A percentile compares a stretch with the other conserved stretches of the same genome.
These are phyloP conservation scores for Lordiphosa stackelbergi DNA, from an alignment of 1,140 invertebrate genomes.

Conservation along the genomic window DNA sequence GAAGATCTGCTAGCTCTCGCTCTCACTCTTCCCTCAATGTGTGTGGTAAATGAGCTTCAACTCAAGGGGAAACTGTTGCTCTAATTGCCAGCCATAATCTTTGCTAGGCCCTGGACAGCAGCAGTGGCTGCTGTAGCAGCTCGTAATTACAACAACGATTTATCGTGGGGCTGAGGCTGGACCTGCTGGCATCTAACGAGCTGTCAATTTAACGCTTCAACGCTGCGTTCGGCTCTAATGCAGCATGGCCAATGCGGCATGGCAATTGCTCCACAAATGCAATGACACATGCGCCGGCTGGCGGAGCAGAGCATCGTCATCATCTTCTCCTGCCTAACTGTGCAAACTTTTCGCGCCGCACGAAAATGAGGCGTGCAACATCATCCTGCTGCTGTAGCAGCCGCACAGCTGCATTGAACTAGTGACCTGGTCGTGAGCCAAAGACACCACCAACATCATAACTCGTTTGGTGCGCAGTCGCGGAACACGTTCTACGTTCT, in stretches of 20 bases:
- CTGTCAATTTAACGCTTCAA: conserved; percentile 75
- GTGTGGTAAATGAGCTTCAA: conserved; percentile 67
- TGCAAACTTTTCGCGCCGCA: conserved; percentile 68
- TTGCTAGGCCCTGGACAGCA: conserved; percentile 35
- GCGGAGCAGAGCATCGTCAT: conserved; percentile 3
- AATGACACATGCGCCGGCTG: conserved; percentile 53
- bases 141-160: conserved; percentile 62
- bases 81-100: conserved; percentile 60
- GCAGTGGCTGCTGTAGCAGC: conserved; percentile 5
- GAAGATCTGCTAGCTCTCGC: conserved; percentile 24
- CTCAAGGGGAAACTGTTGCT: conserved; percentile 63
- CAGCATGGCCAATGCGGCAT: conserved; percentile 36
- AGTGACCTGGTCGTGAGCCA: conserved; percentile 73
- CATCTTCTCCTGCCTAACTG: conserved; percentile 39
- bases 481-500: conserved; percentile 50
- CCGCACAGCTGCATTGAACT: conserved; percentile 61
- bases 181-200: conserved; percentile 65
- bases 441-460: conserved; percentile 55
- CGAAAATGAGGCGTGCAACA: conserved; percentile 72
- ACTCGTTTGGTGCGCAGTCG: conserved; percentile 44
- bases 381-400: conserved; percentile 30
- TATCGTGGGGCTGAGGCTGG: conserved; percentile 34
- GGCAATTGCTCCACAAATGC: conserved; percentile 66
- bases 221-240: conserved; percentile 59
- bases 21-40: conserved; percentile 23